Evolutionary conservation across 2,113 vertebrate species (phyloP).

Genomic region (Gopherus flavomarginatus): DNA sequence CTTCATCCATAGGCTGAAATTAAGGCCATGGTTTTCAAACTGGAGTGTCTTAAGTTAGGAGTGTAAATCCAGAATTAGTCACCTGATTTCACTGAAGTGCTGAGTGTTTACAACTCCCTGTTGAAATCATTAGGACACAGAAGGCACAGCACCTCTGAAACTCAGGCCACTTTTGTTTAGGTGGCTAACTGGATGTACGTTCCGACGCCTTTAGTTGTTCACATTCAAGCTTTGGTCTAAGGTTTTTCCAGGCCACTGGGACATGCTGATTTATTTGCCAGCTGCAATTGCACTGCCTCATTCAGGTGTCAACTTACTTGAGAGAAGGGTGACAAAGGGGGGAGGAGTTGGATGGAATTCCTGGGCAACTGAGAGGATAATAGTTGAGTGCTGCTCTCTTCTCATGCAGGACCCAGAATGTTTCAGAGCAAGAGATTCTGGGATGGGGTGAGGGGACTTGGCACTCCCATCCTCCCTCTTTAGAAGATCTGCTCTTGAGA

Average conservation of each 20-base stretch:
- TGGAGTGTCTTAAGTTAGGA: neutral
- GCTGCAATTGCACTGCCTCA: neutral
- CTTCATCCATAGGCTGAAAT: neutral
- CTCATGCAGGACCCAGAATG: neutral
- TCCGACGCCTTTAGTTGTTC: neutral
- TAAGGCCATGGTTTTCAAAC: neutral
- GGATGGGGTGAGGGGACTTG: neutral
- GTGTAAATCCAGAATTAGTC: neutral
- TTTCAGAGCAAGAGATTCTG: neutral
- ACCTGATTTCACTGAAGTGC: neutral
- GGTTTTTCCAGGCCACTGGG: neutral
- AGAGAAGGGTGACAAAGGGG: neutral
- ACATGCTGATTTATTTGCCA: neutral
- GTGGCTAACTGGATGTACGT: too few species aligned
- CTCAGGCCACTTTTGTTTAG: too few species aligned
- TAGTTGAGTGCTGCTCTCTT: accelerated
- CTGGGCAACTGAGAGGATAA: neutral
- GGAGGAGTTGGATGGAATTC: neutral
- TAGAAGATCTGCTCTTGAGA: neutral
- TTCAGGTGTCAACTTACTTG: neutral
- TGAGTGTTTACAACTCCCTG: neutral
- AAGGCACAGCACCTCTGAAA: neutral
- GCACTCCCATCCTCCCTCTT: neutral
- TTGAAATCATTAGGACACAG: neutral
- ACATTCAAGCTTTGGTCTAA: neutral